These are phyloP conservation scores for Pituophis catenifer DNA, from an alignment of 2,113 vertebrate species.

Conservation along the genomic window DNA sequence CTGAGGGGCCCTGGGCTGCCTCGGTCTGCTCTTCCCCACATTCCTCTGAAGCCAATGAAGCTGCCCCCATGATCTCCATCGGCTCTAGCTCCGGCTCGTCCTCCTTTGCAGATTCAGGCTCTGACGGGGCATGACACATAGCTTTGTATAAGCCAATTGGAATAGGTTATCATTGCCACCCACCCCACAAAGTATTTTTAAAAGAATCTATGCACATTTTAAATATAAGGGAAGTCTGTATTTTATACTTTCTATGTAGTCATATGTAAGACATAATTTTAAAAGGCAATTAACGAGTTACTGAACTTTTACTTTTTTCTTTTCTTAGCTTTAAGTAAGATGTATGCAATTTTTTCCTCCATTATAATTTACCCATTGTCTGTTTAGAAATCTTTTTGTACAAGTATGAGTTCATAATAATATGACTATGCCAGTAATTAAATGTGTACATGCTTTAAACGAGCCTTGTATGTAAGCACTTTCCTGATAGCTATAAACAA, in stretches of 20 bases:
- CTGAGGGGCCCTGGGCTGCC: too few relatives aligned
- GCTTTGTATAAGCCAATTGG: background rate
- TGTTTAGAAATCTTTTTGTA: constrained; percentile 34
- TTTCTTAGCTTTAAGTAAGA: background rate
- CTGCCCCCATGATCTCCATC: too few relatives aligned
- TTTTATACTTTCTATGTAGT: background rate
- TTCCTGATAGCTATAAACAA: background rate
- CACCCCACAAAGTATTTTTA: background rate
- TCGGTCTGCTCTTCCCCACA: too few relatives aligned
- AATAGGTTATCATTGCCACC: background rate
- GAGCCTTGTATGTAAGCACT: background rate
- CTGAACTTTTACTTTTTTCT: constrained; percentile 46
- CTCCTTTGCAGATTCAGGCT: too few relatives aligned
- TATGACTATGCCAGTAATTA: background rate
- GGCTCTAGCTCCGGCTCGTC: too few relatives aligned
- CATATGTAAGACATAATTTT: background rate
- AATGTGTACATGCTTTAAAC: background rate
- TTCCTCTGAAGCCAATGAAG: too few relatives aligned
- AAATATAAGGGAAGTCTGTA: background rate
- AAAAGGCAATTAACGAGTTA: background rate
- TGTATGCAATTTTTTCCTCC: constrained; percentile 23
- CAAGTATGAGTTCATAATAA: background rate
- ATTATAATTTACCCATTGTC: background rate
- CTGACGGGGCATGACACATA: too few relatives aligned
- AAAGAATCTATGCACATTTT: background rate